Percentiles rank a stretch among this genome's conserved stretches.
These are phyloP conservation scores for Agrochola macilenta DNA, from an alignment of 2,888 invertebrate species.

Conservation along the genomic window DNA sequence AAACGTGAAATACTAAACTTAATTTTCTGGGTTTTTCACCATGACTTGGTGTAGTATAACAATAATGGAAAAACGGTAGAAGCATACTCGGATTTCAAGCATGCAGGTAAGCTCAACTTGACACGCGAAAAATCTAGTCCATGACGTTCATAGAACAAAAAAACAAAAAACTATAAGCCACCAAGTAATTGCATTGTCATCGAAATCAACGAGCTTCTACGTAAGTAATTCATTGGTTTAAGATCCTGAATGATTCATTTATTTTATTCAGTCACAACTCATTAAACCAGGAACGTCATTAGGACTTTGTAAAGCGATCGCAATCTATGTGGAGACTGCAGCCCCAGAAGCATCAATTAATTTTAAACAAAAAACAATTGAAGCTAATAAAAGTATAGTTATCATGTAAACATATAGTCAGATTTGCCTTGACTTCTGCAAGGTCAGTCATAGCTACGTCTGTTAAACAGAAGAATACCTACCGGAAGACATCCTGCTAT, in stretches of 20 bases:
- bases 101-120: too few relatives aligned
- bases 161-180: not conserved
- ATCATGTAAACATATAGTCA: too few relatives aligned
- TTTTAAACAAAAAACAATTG: not conserved
- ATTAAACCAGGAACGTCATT: not conserved
- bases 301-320: too few relatives aligned
- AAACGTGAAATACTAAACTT: not conserved
- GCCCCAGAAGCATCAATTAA: not conserved
- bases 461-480: not conserved
- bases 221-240: constrained; percentile 11
- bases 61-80: not conserved
- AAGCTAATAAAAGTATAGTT: too few relatives aligned
- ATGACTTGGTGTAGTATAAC: not conserved
- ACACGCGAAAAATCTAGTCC: not conserved
- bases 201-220: not conserved
- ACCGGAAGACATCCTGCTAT: not conserved
- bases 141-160: not conserved
- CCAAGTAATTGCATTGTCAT: constrained; percentile 9
- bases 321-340: too few relatives aligned
- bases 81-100: not conserved
- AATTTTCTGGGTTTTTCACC: not conserved
- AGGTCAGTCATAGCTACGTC: not conserved
- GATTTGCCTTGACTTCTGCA: not conserved
- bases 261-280: not conserved
- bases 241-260: constrained; percentile 20